Conservation (phyloP, 2,113 vertebrate species). For the Pseudorectes ferrugineus region DNA sequence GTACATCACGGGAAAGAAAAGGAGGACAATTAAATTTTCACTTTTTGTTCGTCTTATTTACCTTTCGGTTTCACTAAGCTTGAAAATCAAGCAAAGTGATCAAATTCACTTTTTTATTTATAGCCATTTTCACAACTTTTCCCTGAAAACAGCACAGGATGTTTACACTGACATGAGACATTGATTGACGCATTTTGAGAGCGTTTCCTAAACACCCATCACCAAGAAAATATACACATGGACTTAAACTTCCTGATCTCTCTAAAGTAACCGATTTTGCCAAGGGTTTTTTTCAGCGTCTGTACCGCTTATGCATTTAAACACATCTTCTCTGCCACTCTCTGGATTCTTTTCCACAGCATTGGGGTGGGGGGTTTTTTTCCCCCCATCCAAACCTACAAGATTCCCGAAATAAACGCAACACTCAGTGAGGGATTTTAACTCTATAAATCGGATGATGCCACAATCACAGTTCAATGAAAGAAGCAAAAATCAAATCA, state of each 20-base stretch:
- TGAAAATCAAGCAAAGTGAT: neutral
- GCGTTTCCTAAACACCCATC: constrained; percentile 4
- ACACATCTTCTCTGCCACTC: neutral
- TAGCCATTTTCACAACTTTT: constrained; percentile 9
- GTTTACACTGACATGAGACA: constrained; percentile 1
- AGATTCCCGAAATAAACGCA: neutral
- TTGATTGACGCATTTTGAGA: constrained; percentile 14
- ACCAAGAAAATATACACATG: constrained; percentile 20
- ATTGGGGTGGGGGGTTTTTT: accelerated
- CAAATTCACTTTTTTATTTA: neutral
- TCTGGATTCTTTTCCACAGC: neutral
- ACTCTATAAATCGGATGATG: neutral
- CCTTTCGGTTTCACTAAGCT: neutral
- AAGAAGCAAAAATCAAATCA: constrained; percentile 48
- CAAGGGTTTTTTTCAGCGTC: neutral
- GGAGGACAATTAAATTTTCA: neutral
- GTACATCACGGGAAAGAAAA: accelerated
- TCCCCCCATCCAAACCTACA: neutral
- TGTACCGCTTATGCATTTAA: neutral
- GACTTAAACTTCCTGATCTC: neutral
- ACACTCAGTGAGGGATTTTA: neutral
- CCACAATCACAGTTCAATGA: constrained; percentile 46
- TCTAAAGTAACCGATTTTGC: neutral
- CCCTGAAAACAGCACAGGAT: neutral
- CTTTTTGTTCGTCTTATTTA: neutral